These are phyloP conservation scores for Ophion obscuratus DNA, from an alignment of 2,888 invertebrate species.

Conservation along the genomic window DNA sequence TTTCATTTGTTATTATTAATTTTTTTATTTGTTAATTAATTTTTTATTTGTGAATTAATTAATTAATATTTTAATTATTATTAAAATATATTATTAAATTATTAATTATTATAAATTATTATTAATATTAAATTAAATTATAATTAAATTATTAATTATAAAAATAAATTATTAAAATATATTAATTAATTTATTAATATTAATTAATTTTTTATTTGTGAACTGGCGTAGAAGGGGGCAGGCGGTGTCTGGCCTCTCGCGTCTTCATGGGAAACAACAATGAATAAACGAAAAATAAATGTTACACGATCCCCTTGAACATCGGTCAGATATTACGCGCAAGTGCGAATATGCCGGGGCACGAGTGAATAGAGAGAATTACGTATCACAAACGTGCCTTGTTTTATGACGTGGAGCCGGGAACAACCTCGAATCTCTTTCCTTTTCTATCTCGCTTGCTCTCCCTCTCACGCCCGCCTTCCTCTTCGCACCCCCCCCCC, in stretches of 20 bases:
- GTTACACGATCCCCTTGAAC: slow-evolving; percentile 52
- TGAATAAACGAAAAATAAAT: not conserved
- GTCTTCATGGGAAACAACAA: not conserved
- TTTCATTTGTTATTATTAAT: no score
- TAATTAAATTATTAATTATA: no score
- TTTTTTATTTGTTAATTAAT: no score
- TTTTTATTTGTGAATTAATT: no score
- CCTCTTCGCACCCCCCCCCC: slow-evolving; percentile 35
- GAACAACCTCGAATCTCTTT: slow-evolving; percentile 63
- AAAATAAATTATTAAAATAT: no score
- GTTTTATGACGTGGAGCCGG: slow-evolving; percentile 51
- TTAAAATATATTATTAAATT: no score
- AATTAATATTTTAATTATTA: no score
- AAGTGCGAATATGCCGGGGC: slow-evolving; percentile 49
- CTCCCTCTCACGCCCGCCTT: slow-evolving; percentile 41
- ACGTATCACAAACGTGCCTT: slow-evolving; percentile 66
- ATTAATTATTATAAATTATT: no score
- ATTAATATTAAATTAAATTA: no score
- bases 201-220: no score
- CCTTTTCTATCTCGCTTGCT: slow-evolving; percentile 36
- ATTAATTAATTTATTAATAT: no score
- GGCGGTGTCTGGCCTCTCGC: no score
- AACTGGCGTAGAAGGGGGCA: not conserved
- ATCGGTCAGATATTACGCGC: slow-evolving; percentile 57
- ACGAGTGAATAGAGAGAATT: slow-evolving; percentile 17